phyloP scores from a whole-genome alignment of 2,888 invertebrate species.

The Mesorhabditis spiculigera region DNA sequence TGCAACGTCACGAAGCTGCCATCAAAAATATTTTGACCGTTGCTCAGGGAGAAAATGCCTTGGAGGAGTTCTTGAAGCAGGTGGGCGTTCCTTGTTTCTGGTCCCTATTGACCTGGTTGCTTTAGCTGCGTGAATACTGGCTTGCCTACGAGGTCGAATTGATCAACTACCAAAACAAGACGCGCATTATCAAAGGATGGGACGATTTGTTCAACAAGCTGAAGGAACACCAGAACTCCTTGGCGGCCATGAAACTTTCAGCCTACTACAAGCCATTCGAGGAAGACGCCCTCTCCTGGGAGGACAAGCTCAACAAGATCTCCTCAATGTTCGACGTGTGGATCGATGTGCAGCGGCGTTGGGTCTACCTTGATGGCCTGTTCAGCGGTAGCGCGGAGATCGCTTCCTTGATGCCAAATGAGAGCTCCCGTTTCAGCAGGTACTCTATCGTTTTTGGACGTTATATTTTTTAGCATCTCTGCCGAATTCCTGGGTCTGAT shows the following conservation, averaged over 20 bases:
- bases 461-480: slow-evolving; percentile 66
- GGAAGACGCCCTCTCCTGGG: slow-evolving; percentile 91
- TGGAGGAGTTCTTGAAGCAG: slow-evolving; percentile 98
- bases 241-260: slow-evolving; percentile 98
- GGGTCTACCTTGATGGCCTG: slow-evolving; percentile 90
- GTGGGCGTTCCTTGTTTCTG: slow-evolving; percentile 61
- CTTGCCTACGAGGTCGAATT: slow-evolving; percentile 94
- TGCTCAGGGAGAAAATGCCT: slow-evolving; percentile 98
- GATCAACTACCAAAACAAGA: slow-evolving; percentile 97
- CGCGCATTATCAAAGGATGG: slow-evolving; percentile 92
- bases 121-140: slow-evolving; percentile 89
- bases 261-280: slow-evolving; percentile 82
- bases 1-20: slow-evolving; percentile 85
- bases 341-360: slow-evolving; percentile 91
- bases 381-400: slow-evolving; percentile 99
- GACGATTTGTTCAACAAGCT: slow-evolving; percentile 99
- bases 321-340: slow-evolving; percentile 97
- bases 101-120: not conserved
- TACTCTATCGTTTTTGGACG: slow-evolving; percentile 28
- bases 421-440: slow-evolving; percentile 94
- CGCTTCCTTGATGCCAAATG: slow-evolving; percentile 84
- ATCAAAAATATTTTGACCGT: slow-evolving; percentile 93
- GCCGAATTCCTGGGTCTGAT: slow-evolving; percentile 96
- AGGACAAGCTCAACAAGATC: slow-evolving; percentile 88
- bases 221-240: slow-evolving; percentile 98